A percentile compares a stretch with the other conserved stretches of the same genome.
Conservation (phyloP, 2,797 vertebrate genomes). For the Micropoecilia bifurca region DNA sequence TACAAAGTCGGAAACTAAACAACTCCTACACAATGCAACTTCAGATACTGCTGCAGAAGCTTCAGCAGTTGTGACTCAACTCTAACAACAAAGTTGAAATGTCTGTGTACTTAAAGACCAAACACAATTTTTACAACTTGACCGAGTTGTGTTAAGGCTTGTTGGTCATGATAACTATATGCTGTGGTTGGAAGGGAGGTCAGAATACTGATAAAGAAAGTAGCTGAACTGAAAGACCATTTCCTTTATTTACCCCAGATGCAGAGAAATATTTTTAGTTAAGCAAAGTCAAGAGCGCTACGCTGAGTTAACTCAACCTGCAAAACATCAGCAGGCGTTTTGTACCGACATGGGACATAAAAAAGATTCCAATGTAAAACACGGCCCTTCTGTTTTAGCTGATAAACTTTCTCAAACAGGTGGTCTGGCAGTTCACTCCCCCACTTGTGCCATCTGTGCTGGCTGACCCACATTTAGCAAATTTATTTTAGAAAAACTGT, state of each 20-base stretch:
- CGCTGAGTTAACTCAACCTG: background rate
- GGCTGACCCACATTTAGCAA: background rate
- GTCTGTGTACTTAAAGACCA: background rate
- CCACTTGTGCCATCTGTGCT: background rate
- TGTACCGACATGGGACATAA: background rate
- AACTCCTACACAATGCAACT: slow-evolving; percentile 14
- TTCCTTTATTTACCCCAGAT: background rate
- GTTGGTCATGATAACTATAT: background rate
- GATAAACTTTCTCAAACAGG: background rate
- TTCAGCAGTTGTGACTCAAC: slow-evolving; percentile 5
- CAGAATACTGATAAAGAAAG: background rate
- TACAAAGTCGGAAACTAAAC: slow-evolving; percentile 28
- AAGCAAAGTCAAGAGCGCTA: background rate
- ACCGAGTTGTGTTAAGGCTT: background rate
- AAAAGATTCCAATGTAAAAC: background rate
- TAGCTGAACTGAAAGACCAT: background rate
- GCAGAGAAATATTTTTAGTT: background rate
- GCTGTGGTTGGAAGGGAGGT: background rate
- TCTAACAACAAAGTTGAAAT: slow-evolving; percentile 7
- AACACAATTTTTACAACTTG: background rate
- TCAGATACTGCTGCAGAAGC: slow-evolving; percentile 16
- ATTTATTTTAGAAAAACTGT: background rate
- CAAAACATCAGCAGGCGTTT: background rate
- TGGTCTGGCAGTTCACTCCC: background rate
- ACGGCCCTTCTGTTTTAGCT: background rate